These are phyloP conservation scores for Canis aureus DNA, from an alignment of 2,113 vertebrate genomes.

Conservation along the genomic window DNA sequence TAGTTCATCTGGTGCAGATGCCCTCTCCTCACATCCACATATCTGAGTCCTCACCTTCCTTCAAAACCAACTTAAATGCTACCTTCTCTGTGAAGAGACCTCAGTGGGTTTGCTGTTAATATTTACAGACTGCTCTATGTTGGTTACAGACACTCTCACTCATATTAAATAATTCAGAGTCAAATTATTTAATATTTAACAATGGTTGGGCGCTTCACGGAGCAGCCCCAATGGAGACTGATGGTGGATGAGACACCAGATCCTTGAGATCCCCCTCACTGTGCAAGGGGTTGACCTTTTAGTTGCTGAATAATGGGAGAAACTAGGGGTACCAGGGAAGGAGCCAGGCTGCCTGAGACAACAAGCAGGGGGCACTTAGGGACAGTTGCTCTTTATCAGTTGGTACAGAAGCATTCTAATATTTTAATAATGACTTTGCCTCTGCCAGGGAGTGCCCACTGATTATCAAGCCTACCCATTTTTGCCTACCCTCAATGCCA, in stretches of 20 bases:
- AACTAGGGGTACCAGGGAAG: background rate
- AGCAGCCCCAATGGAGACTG: background rate
- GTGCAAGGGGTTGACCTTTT: background rate
- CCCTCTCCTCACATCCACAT: background rate
- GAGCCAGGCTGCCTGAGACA: background rate
- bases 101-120: background rate
- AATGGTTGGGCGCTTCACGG: background rate
- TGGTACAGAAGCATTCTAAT: background rate
- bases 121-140: background rate
- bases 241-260: background rate
- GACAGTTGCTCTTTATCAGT: background rate
- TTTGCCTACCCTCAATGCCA: background rate
- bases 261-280: accelerated
- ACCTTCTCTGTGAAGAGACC: background rate
- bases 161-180: background rate
- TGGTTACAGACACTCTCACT: background rate
- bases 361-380: background rate
- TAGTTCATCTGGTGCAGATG: background rate
- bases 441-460: background rate
- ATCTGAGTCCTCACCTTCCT: background rate
- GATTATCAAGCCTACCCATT: background rate
- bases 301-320: background rate
- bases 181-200: background rate
- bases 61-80: background rate
- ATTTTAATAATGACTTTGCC: background rate